phyloP scores from a whole-genome alignment of 2,113 vertebrate genomes.

The Crotophaga sulcirostris region DNA sequence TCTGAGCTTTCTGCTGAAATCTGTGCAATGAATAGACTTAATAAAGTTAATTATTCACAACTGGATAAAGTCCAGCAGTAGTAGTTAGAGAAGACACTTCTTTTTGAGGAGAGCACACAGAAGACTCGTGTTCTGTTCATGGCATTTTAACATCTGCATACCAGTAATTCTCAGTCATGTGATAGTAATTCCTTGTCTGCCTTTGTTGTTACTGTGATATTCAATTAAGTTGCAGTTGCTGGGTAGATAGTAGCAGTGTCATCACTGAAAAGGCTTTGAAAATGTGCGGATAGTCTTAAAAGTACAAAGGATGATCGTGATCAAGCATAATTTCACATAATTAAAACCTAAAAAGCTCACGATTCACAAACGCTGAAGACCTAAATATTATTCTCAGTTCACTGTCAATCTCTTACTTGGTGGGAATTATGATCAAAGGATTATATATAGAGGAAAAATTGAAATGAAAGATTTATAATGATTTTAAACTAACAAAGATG shows the following conservation, averaged over 20 bases:
- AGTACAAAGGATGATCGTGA: neutral
- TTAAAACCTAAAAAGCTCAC: neutral
- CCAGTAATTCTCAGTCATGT: neutral
- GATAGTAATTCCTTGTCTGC: neutral
- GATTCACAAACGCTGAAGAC: neutral
- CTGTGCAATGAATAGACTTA: neutral
- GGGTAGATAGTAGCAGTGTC: neutral
- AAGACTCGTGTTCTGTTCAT: neutral
- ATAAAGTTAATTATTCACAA: neutral
- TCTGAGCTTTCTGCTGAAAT: neutral
- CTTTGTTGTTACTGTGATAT: neutral
- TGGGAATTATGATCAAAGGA: neutral
- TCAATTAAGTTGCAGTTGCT: neutral
- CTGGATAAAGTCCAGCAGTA: neutral
- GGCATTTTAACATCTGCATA: neutral
- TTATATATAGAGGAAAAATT: neutral
- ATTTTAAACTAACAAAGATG: neutral
- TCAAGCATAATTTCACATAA: neutral
- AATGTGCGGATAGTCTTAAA: conserved; percentile 46
- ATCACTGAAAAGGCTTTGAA: conserved; percentile 36
- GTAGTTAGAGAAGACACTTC: neutral
- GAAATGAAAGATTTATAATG: neutral
- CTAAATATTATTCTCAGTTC: neutral
- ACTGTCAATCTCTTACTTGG: neutral
- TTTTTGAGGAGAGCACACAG: neutral